Evolutionary conservation across 2,113 vertebrate species (phyloP), one percentile per base, ranked within the genome.

Genomic region (Spheniscus mendiculus): DNA sequence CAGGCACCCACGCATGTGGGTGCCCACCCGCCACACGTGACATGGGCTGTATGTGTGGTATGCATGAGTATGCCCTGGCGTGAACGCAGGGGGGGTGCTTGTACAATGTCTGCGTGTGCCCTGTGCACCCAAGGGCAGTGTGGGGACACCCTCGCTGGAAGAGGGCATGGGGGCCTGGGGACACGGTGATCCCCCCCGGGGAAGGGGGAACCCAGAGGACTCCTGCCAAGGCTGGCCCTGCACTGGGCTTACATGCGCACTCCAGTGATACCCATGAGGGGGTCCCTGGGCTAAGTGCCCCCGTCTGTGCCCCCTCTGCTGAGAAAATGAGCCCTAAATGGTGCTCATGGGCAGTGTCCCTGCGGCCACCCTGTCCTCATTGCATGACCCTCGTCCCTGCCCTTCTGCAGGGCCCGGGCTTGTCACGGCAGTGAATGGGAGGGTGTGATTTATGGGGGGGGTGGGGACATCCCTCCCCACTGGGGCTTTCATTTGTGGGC

Each of bases 1-100:
- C 2, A 4, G 56, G 27, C 25, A 58, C n/a, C 17, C 14, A 42
- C 3, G 1, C 42, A 34, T 0, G 0, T 1, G 7, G 26, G 14
- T 36, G 44, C 29, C n/a, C 32, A 25, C 20, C 6, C 5, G 3
- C 32, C 45, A 7, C 0, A 4, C 0, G 2, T 86, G 82, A 55
- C n/a, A 14, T 4, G 26, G 70, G 36, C 26, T 2, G 0, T 62
- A 22, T 26, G 16, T 22, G 26, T 58, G 47, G 32, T 16, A 38
- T 21, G 36, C n/a, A 5, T 6, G 58, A 67, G 8, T 12, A 66
- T 71, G 74, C 62, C 47, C 14, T 2, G 2, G 71, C 2, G 5
- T 44, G 40, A 58, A 22, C 5, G 5, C 8, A 15, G 27, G 9
- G 6, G 11, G 16, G 19, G 7, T 10, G 30, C 1, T 1, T 40